Evolutionary conservation across 37 sponge, comb jelly and placozoan species (phyloP).

Genomic region (Dysidea cf. avara): DNA sequence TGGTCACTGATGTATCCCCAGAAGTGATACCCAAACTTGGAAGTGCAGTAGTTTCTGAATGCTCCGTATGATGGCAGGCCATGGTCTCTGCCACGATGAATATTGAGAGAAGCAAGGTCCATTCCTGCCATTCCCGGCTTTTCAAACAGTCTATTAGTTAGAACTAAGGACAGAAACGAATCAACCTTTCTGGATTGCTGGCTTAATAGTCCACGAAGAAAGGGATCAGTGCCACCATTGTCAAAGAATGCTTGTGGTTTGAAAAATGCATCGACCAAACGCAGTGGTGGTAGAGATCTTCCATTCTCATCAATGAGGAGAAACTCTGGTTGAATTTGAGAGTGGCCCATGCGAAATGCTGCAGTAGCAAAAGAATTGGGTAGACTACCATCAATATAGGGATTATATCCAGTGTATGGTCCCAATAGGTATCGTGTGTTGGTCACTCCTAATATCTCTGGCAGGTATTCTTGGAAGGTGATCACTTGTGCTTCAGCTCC

Average conservation of each 20-base stretch:
- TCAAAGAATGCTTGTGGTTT: not conserved
- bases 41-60: no score
- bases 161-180: slow-evolving; percentile 13
- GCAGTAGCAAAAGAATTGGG: slow-evolving; percentile 50
- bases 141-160: slow-evolving; percentile 42
- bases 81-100: slow-evolving; percentile 89
- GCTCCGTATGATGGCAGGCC: slow-evolving; percentile 85
- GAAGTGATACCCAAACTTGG: no score
- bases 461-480: slow-evolving; percentile 77
- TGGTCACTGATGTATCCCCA: no score
- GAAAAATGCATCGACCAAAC: slow-evolving; percentile 35
- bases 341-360: slow-evolving; percentile 54
- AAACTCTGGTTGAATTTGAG: slow-evolving; percentile 46
- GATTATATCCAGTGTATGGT: slow-evolving; percentile 56
- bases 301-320: slow-evolving; percentile 35
- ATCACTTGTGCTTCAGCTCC: slow-evolving; percentile 74
- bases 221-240: slow-evolving; percentile 41
- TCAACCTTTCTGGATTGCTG: slow-evolving; percentile 25
- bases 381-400: slow-evolving; percentile 27
- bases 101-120: slow-evolving; percentile 77
- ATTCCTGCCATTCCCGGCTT: slow-evolving; percentile 28
- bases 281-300: slow-evolving; percentile 16
- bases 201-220: slow-evolving; percentile 35
- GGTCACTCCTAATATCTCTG: slow-evolving; percentile 44
- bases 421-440: slow-evolving; percentile 29